Evolutionary conservation across 2,888 invertebrate genomes (phyloP).

Genomic region (Dendrolimus houi): DNA sequence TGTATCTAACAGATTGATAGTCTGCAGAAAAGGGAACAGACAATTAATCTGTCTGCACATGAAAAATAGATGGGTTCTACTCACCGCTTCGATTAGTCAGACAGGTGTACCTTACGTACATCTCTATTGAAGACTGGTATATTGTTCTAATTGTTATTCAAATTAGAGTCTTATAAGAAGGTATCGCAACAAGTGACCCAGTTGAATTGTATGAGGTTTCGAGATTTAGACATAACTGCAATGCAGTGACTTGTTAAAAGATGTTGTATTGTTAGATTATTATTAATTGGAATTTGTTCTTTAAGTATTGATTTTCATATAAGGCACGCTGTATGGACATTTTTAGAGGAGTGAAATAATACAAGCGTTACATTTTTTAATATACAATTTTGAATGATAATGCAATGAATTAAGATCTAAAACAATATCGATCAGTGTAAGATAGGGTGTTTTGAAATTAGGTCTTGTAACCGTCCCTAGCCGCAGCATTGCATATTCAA

Average conservation of each 20-base stretch:
- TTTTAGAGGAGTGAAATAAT: too few species aligned
- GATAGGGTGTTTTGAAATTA: too few species aligned
- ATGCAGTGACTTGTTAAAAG: background rate
- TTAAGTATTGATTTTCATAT: too few species aligned
- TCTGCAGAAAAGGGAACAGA: background rate
- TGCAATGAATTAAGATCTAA: too few species aligned
- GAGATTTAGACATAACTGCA: background rate
- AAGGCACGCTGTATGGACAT: too few species aligned
- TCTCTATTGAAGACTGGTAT: background rate
- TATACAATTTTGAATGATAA: too few species aligned
- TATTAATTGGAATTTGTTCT: too few species aligned
- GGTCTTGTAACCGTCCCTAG: too few species aligned
- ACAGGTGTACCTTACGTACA: background rate
- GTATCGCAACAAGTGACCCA: background rate
- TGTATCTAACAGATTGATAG: background rate
- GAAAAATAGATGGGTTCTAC: conserved; percentile 16
- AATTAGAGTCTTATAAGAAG: background rate
- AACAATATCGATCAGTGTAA: too few species aligned
- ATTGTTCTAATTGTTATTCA: background rate
- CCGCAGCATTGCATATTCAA: too few species aligned
- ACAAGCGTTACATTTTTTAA: too few species aligned
- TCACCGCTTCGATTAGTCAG: conserved; percentile 11
- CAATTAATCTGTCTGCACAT: background rate
- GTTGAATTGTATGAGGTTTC: background rate
- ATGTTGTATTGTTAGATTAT: background rate